Percentiles rank a stretch among this genome's conserved stretches.
These are phyloP conservation scores for Trilocha varians DNA, from an alignment of 2,888 invertebrate genomes.

Conservation along the genomic window DNA sequence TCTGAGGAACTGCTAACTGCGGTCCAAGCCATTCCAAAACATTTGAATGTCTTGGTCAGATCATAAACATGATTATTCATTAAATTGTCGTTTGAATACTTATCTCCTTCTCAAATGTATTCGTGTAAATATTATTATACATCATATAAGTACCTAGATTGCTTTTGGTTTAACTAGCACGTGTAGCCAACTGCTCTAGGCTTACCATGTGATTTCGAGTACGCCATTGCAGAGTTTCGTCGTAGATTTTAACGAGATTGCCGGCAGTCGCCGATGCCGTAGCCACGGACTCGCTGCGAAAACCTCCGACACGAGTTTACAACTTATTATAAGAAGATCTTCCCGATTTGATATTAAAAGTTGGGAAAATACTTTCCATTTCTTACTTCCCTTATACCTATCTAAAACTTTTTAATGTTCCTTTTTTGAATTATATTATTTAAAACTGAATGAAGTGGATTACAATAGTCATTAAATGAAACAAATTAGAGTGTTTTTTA, in stretches of 20 bases:
- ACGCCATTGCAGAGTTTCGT: constrained; percentile 46
- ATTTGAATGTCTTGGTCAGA: no score
- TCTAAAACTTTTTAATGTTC: constrained; percentile 6
- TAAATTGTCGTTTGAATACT: no score
- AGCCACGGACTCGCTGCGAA: constrained; percentile 47
- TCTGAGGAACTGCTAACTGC: background rate
- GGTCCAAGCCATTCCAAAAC: background rate
- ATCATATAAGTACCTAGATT: no score
- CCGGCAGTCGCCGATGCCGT: constrained; percentile 45
- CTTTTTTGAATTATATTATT: constrained; percentile 8
- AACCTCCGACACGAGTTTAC: constrained; percentile 58
- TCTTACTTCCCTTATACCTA: constrained; percentile 22
- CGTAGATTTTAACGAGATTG: constrained; percentile 69
- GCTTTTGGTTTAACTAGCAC: constrained; percentile 17
- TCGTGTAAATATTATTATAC: no score
- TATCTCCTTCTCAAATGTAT: no score
- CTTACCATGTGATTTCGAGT: constrained; percentile 44
- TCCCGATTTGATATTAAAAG: constrained; percentile 50
- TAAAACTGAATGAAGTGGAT: no score
- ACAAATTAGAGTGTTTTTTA: no score
- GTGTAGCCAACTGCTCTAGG: constrained; percentile 30
- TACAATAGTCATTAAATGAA: no score
- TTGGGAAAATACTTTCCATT: constrained; percentile 38
- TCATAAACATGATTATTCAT: background rate
- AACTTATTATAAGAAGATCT: constrained; percentile 60